Percentiles rank a stretch among this genome's conserved stretches.
phyloP scores from a whole-genome alignment of 2,888 invertebrate species.

The Leptopilina drosophilae region DNA sequence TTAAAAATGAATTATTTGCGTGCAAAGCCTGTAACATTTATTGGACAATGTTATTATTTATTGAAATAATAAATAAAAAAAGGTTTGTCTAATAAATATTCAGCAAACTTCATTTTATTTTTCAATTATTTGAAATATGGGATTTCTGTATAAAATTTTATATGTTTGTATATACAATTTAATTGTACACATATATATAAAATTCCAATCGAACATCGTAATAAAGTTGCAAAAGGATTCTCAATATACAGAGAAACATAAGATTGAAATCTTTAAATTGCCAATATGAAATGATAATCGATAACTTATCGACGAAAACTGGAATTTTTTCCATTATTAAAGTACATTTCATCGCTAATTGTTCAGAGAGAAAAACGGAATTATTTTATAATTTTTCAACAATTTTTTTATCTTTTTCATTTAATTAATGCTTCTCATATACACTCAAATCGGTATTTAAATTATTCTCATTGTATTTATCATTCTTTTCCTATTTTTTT shows the following conservation, averaged over 20 bases:
- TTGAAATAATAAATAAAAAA: no score
- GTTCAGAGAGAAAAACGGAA: neutral
- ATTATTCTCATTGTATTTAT: neutral
- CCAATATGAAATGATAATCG: slow-evolving; percentile 7
- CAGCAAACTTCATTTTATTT: neutral
- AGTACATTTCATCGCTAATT: neutral
- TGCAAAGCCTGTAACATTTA: no score
- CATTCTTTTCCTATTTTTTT: neutral
- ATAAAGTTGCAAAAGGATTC: slow-evolving; percentile 17
- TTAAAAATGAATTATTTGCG: no score
- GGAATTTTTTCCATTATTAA: neutral
- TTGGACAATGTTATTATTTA: no score
- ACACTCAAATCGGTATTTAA: neutral
- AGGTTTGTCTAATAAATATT: neutral
- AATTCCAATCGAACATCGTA: slow-evolving; percentile 23
- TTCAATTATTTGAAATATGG: neutral
- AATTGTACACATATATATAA: neutral
- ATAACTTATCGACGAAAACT: neutral
- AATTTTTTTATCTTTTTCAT: neutral
- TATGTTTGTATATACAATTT: neutral
- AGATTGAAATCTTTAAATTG: slow-evolving; percentile 38
- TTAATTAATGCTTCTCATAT: neutral
- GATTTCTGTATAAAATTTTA: neutral
- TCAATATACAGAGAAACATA: slow-evolving; percentile 45
- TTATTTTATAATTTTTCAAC: neutral